Evolutionary conservation across 2,888 invertebrate species (phyloP).

Genomic region (Polymixis flavicincta): DNA sequence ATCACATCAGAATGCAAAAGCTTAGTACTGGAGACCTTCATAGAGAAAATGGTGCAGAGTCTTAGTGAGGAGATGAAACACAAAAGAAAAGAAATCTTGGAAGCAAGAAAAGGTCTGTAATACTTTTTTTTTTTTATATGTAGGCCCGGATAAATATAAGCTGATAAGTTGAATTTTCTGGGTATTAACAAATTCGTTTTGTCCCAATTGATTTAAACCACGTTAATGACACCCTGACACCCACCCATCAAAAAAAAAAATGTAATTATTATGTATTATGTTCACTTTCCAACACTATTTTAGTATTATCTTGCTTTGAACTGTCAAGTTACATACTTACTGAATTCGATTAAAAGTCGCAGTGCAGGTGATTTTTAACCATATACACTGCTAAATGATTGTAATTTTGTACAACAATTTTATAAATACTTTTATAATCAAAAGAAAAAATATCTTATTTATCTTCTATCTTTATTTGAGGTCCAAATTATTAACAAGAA

Average conservation of each 20-base stretch:
- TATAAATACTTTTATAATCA: background rate
- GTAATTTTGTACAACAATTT: background rate
- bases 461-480: background rate
- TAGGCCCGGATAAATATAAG: conserved; percentile 24
- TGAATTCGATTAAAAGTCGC: background rate
- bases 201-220: background rate
- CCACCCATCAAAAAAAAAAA: too few relatives aligned
- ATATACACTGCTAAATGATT: too few relatives aligned
- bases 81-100: conserved; percentile 89
- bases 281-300: background rate
- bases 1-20: conserved; percentile 90
- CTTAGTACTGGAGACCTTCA: conserved; percentile 93
- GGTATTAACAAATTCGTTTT: background rate
- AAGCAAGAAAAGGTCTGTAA: conserved; percentile 84
- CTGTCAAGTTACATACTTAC: background rate
- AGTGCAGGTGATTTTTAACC: background rate
- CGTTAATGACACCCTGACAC: too few relatives aligned
- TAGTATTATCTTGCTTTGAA: background rate
- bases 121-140: background rate
- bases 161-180: background rate
- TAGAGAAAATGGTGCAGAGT: conserved; percentile 92
- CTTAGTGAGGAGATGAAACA: conserved; percentile 91
- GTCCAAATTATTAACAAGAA: background rate
- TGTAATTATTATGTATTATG: too few relatives aligned
- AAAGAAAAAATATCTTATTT: background rate